These are phyloP conservation scores for Odontophorus gujanensis DNA, from an alignment of 2,113 vertebrate species.

Conservation along the genomic window DNA sequence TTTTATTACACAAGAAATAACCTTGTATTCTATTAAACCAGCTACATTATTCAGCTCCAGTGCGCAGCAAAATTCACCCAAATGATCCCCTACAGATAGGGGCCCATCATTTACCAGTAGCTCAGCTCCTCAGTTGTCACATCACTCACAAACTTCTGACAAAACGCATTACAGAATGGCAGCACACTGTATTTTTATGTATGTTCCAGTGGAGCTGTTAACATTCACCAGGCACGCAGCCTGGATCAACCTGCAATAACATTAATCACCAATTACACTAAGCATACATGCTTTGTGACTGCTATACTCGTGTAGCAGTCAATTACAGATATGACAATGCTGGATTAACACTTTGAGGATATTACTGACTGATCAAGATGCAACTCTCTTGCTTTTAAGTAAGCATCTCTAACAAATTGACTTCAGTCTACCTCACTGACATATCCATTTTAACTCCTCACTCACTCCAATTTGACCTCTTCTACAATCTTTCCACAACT, in stretches of 20 bases:
- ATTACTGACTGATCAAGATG: not conserved
- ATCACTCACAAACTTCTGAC: not conserved
- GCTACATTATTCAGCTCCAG: not conserved
- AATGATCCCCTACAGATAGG: not conserved
- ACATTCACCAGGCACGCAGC: not conserved
- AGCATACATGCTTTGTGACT: fast-evolving
- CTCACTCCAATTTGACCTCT: not conserved
- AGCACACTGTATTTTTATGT: not conserved
- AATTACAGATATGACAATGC: not conserved
- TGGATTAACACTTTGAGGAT: not conserved
- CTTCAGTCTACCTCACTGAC: not conserved
- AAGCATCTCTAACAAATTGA: not conserved
- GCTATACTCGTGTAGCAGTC: not conserved
- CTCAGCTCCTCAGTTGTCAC: not conserved
- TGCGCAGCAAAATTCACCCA: not conserved
- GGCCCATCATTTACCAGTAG: not conserved
- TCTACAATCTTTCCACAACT: not conserved
- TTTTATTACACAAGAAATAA: not conserved
- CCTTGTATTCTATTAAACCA: not conserved
- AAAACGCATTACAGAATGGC: not conserved
- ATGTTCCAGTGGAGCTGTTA: not conserved
- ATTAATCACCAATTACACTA: not conserved
- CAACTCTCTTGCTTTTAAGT: not conserved
- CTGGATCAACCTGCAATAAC: not conserved
- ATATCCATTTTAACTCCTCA: not conserved